Conservation (phyloP, 2,888 invertebrate species). For the Lochmaea capreae region DNA sequence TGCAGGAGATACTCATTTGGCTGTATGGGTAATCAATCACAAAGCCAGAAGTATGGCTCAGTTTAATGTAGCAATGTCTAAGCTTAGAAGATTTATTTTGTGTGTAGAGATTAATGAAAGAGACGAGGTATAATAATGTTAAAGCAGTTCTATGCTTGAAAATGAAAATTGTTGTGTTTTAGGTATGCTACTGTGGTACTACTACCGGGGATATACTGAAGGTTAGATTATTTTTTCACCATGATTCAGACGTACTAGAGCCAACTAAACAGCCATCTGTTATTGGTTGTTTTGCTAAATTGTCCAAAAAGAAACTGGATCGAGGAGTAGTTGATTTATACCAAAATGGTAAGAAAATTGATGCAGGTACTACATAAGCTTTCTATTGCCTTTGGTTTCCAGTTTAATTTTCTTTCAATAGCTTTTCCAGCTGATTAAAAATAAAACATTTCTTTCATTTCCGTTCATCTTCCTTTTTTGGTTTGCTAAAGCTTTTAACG, state of each 20-base stretch:
- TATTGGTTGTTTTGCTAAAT: constrained; percentile 72
- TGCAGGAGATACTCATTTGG: constrained; percentile 68
- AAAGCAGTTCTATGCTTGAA: too few species aligned
- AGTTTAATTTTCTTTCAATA: too few species aligned
- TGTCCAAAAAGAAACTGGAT: constrained; percentile 66
- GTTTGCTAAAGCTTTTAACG: too few species aligned
- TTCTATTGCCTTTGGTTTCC: too few species aligned
- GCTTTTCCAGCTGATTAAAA: too few species aligned
- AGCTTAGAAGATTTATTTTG: constrained; percentile 80
- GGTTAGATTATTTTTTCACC: constrained; percentile 72
- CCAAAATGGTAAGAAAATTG: constrained; percentile 64
- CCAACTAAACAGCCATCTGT: constrained; percentile 70
- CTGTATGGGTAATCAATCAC: constrained; percentile 80
- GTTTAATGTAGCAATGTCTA: constrained; percentile 81
- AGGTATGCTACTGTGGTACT: constrained; percentile 84
- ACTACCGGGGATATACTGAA: constrained; percentile 81
- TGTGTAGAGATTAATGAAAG: constrained; percentile 78
- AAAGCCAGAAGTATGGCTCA: constrained; percentile 73
- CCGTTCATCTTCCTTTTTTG: too few species aligned
- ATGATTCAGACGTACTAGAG: constrained; percentile 69
- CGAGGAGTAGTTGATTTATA: constrained; percentile 71
- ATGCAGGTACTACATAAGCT: neutral
- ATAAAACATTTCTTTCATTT: too few species aligned
- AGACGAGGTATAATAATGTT: constrained; percentile 67
- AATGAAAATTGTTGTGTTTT: constrained; percentile 15